Evolutionary conservation across 2,797 vertebrate genomes (phyloP), one percentile per base, ranked within the genome.

Genomic region (Acanthopagrus latus): DNA sequence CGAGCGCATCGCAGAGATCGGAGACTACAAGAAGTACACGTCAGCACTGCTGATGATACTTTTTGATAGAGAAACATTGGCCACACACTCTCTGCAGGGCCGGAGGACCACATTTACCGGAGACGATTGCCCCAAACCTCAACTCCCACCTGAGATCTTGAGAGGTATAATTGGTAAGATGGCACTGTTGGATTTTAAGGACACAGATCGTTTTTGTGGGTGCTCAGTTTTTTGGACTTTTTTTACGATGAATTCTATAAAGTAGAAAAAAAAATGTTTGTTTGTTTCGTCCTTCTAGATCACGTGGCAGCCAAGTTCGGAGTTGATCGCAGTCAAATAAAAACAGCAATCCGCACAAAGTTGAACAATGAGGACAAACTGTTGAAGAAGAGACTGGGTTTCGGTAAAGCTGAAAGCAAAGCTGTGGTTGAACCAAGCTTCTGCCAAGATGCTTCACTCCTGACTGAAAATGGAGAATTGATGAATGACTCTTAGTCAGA

Each of bases 321-420:
- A 0, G 89, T 94, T 1, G 94, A 95, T 41, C 55, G 72, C 64
- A 92, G 90, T 78, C 91, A 90, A 70, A 92, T 95, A 79, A 93
- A 93, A 88, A 91, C 92, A 2, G 93, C 94, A 11, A 94, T 95
- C 78, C 89, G 94, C 48, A 95, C 93, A 43, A 94, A 94, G 88
- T 62, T 95, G 83, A 95, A 95, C 65, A 95, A 95, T 29, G 94
- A 94, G 59, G 94, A 95, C 83, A 95, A 95, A 86, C 71, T 94
- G 47, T 78, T 95, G 62, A 95, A 95, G 90, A 95, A 94, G 84
- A 94, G 94, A 78, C 68, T 93, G 69, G 93, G 92, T 13, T 55
- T 93, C 63, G 74, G 17, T 20, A 94, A 92, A 86, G 10, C 64
- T n/a, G 91, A 92, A 71, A 82, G 68, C 86, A 93, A 89, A 85